phyloP scores from a whole-genome alignment of 2,888 invertebrate genomes.

The Digitonthophagus gazella region DNA sequence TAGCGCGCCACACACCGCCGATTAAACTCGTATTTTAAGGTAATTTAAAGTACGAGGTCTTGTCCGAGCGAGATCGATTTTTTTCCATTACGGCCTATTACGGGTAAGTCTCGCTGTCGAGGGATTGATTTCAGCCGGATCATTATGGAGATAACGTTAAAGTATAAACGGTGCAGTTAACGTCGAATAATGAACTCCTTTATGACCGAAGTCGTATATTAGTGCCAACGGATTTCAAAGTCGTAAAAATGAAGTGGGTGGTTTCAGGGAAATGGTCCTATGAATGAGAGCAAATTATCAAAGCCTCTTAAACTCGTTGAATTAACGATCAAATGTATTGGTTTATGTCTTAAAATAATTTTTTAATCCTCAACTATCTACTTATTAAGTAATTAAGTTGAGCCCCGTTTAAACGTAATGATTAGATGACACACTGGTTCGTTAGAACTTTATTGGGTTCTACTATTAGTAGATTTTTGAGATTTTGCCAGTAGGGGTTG shows the following conservation, averaged over 20 bases:
- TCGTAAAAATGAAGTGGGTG: not conserved
- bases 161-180: not conserved
- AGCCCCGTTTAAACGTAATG: no score
- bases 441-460: no score
- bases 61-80: not conserved
- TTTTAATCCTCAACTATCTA: no score
- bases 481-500: no score
- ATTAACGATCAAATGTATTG: no score
- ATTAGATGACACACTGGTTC: no score
- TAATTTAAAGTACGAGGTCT: slow-evolving; percentile 32
- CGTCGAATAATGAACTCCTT: not conserved
- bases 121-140: not conserved
- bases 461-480: no score
- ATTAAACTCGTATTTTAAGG: slow-evolving; percentile 38
- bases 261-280: not conserved
- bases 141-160: not conserved
- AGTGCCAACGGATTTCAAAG: not conserved
- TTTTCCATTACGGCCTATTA: not conserved
- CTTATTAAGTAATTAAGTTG: no score
- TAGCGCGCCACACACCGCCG: slow-evolving; percentile 35
- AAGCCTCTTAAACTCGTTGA: not conserved
- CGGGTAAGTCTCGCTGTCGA: not conserved
- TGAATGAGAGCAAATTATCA: not conserved
- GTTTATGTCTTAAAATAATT: no score
- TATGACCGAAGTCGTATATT: not conserved